Evolutionary conservation across 2,113 vertebrate species (phyloP), one percentile per base, ranked within the genome.

Genomic region (Poecilia latipinna): DNA sequence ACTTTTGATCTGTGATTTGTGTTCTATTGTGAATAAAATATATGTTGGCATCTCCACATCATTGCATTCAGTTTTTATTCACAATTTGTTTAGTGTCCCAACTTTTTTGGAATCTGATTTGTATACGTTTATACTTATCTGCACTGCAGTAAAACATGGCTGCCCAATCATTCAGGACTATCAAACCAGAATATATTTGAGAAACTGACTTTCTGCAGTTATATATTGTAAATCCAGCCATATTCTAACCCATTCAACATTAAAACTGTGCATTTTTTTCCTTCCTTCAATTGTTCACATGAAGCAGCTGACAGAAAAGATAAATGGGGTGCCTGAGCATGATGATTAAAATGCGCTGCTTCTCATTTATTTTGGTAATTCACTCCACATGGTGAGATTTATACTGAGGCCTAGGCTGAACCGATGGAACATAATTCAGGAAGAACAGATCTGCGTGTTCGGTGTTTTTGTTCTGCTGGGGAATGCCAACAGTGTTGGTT

Each of bases 241-340:
- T 24, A 54, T 22, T 35, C 13, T 8, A 19, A 68, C 63, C 72
- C 72, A 61, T 32, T 37, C 28, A 92, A 91, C 67, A 77, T 82
- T 88, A 87, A 91, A 89, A 82, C 63, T 61, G 8, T 60, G 42
- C 72, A 39, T 64, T 68, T 61, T 78, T 78, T 48, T 65, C 42
- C 29, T 64, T 65, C 11, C 19, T 11, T 28, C 24, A 48, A 65
- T 29, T 76, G 62, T 78, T 80, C 65, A 22, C 8, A 32, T 67
- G 54, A 65, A 13, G 35, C 2, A 26, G 35, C 48, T 12, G 68
- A 80, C 65, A 63, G 71, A 66, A 60, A 69, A 80, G 80, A 73
- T 22, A n/a, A 32, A 82, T 24, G 63, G 63, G 35, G 28, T 4
- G 31, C 42, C 65, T n/a, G 51, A n/a, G 8, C 39, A 2, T 12